A percentile compares a stretch with the other conserved stretches of the same genome.
Evolutionary conservation across 2,888 invertebrate species (phyloP).

Genomic region (Yponomeuta malinellus): DNA sequence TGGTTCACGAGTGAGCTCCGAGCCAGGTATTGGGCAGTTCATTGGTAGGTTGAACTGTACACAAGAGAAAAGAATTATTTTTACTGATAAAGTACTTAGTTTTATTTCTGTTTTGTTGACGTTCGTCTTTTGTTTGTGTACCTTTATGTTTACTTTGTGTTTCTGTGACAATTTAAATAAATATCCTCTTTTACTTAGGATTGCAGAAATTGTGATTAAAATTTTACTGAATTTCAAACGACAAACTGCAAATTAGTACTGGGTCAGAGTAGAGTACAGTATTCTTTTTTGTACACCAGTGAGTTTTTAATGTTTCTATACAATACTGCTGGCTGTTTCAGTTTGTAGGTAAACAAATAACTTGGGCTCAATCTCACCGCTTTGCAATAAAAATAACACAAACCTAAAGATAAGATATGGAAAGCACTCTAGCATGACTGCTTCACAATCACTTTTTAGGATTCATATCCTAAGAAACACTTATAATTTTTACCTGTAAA

Average conservation of each 20-base stretch:
- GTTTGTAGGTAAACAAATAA: neutral
- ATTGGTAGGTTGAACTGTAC: slow-evolving; percentile 90
- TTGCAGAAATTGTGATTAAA: too few relatives aligned
- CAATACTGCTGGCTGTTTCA: neutral
- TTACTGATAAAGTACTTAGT: too few relatives aligned
- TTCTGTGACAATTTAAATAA: too few relatives aligned
- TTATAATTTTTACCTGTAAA: too few relatives aligned
- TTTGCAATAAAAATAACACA: neutral
- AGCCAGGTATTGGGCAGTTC: slow-evolving; percentile 95
- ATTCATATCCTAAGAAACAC: neutral
- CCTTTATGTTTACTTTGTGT: too few relatives aligned
- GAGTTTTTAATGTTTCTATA: neutral
- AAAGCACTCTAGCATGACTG: neutral
- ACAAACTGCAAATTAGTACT: too few relatives aligned
- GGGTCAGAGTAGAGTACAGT: too few relatives aligned
- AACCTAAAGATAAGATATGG: neutral
- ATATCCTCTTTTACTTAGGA: too few relatives aligned
- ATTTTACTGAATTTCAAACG: too few relatives aligned
- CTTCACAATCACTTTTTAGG: neutral
- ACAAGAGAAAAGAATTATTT: slow-evolving; percentile 1
- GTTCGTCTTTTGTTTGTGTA: too few relatives aligned
- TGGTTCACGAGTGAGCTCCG: slow-evolving; percentile 98
- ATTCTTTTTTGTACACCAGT: too few relatives aligned
- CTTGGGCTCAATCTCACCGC: neutral
- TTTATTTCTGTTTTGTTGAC: too few relatives aligned